Evolutionary conservation across 2,888 invertebrate species (phyloP).

Genomic region (Pyrgus malvae): DNA sequence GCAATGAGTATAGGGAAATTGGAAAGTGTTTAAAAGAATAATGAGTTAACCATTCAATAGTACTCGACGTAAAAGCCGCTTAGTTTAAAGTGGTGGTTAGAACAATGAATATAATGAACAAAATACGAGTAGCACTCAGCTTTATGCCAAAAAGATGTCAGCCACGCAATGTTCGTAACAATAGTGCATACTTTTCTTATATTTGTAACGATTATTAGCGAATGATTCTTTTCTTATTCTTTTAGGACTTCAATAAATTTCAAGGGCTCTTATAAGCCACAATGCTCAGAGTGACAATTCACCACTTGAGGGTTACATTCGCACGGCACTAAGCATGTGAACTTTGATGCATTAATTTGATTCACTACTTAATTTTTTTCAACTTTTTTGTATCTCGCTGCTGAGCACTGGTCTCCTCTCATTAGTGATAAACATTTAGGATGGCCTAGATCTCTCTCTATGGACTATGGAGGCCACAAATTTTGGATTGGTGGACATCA

Average conservation of each 20-base stretch:
- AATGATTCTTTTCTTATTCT: conserved; percentile 58
- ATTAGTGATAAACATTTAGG: too few relatives aligned
- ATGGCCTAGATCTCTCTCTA: too few relatives aligned
- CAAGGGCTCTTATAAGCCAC: conserved; percentile 51
- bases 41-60: conserved; percentile 51
- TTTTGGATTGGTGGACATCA: too few relatives aligned
- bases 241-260: conserved; percentile 43
- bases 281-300: conserved; percentile 35
- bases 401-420: too few relatives aligned
- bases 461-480: too few relatives aligned
- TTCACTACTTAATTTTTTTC: too few relatives aligned
- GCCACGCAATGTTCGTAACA: conserved; percentile 47
- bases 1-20: conserved; percentile 30
- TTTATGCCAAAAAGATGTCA: conserved; percentile 72
- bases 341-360: conserved; percentile 28
- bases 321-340: conserved; percentile 47
- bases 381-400: too few relatives aligned
- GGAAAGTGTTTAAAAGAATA: conserved; percentile 47
- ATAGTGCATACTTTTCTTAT: conserved; percentile 69
- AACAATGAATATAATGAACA: conserved; percentile 70
- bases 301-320: conserved; percentile 45
- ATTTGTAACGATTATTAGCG: conserved; percentile 69
- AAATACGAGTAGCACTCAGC: conserved; percentile 57
- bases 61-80: conserved; percentile 53
- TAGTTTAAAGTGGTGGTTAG: conserved; percentile 52